These are phyloP conservation scores for Parnassius orleans DNA, from an alignment of 2,888 invertebrate species.

Conservation along the genomic window DNA sequence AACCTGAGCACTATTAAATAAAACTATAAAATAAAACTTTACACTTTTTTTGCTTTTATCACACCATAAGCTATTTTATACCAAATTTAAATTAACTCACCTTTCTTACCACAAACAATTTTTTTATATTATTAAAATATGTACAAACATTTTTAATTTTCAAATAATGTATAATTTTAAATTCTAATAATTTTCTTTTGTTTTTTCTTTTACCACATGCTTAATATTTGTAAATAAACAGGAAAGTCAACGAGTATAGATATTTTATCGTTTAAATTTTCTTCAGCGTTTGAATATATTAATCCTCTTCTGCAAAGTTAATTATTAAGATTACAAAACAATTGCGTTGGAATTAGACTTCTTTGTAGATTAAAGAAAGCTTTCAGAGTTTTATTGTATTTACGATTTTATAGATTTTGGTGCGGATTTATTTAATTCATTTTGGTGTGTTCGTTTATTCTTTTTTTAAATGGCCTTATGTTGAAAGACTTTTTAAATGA, in stretches of 20 bases:
- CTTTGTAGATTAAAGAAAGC: conserved; percentile 38
- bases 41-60: conserved; percentile 28
- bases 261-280: not conserved
- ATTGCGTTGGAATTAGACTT: conserved; percentile 27
- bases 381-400: conserved; percentile 45
- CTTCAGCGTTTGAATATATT: not conserved
- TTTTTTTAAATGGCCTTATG: conserved; percentile 7
- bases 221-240: no score
- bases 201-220: no score
- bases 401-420: conserved; percentile 48
- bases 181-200: no score
- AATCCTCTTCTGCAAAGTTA: not conserved
- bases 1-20: conserved; percentile 67
- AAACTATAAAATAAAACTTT: conserved; percentile 30
- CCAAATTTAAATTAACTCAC: not conserved
- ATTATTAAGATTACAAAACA: conserved; percentile 11
- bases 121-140: no score
- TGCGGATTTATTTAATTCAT: conserved; percentile 49
- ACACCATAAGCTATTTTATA: conserved; percentile 24
- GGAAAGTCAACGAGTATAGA: no score
- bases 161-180: no score
- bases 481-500: conserved; percentile 25
- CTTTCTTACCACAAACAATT: no score
- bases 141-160: no score
- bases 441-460: conserved; percentile 5